phyloP scores from a whole-genome alignment of 2,888 invertebrate genomes.

The Andrena haemorrhoa region DNA sequence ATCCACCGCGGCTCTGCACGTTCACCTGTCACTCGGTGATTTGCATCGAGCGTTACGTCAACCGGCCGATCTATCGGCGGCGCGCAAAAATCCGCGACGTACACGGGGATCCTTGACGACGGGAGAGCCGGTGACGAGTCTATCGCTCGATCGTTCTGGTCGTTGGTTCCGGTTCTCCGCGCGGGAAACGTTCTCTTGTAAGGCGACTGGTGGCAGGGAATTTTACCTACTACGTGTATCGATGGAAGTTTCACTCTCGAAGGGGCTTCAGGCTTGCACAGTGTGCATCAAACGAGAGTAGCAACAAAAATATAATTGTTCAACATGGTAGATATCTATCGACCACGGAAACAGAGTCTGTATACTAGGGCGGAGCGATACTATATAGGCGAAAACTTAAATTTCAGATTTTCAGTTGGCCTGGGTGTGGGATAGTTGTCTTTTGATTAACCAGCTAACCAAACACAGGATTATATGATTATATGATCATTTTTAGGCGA shows the following conservation, averaged over 20 bases:
- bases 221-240: no score
- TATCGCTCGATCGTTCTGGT: not conserved
- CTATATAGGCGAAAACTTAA: no score
- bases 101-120: conserved; percentile 35
- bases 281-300: not conserved
- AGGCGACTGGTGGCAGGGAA: conserved; percentile 9
- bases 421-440: no score
- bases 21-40: conserved; percentile 66
- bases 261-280: no score
- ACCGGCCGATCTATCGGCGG: conserved; percentile 51
- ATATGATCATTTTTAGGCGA: no score
- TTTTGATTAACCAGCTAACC: no score
- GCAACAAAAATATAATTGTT: not conserved
- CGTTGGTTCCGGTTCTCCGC: conserved; percentile 32
- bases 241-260: no score
- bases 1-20: conserved; percentile 41
- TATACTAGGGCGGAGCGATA: no score
- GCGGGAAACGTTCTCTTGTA: not conserved
- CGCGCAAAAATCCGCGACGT: conserved; percentile 37
- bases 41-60: conserved; percentile 69
- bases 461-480: no score
- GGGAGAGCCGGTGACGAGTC: conserved; percentile 30
- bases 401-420: no score
- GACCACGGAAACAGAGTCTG: conserved; percentile 2
- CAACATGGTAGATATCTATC: not conserved